Evolutionary conservation across 2,113 vertebrate genomes (phyloP).

Genomic region (Nycticorax nycticorax): DNA sequence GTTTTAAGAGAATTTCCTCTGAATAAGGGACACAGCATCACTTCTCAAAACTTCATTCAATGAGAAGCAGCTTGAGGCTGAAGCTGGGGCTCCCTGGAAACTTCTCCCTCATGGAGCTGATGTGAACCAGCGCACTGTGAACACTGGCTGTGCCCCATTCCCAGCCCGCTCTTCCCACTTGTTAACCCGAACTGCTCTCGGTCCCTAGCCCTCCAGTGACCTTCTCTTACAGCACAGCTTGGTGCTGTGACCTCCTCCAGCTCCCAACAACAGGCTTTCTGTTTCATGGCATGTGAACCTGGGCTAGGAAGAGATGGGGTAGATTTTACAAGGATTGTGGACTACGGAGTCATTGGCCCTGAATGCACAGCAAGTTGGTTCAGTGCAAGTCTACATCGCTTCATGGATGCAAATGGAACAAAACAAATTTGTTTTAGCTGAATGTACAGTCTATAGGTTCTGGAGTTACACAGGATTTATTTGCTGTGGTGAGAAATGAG

Average conservation of each 20-base stretch:
- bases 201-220: neutral
- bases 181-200: neutral
- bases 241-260: neutral
- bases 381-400: neutral
- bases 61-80: neutral
- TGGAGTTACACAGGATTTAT: neutral
- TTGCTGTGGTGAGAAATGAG: neutral
- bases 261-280: neutral
- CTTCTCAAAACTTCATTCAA: neutral
- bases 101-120: neutral
- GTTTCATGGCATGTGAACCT: neutral
- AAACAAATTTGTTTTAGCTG: neutral
- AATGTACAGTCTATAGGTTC: neutral
- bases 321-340: neutral
- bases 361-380: neutral
- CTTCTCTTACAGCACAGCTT: neutral
- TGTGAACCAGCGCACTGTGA: neutral
- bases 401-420: neutral
- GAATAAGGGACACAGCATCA: neutral
- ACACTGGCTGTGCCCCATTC: neutral
- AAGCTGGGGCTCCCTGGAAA: neutral
- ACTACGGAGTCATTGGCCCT: neutral
- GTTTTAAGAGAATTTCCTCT: neutral
- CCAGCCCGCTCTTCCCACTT: neutral
- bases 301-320: neutral